These are phyloP conservation scores for Sebastes taczanowskii DNA, from an alignment of 2,797 vertebrate species.

Conservation along the genomic window DNA sequence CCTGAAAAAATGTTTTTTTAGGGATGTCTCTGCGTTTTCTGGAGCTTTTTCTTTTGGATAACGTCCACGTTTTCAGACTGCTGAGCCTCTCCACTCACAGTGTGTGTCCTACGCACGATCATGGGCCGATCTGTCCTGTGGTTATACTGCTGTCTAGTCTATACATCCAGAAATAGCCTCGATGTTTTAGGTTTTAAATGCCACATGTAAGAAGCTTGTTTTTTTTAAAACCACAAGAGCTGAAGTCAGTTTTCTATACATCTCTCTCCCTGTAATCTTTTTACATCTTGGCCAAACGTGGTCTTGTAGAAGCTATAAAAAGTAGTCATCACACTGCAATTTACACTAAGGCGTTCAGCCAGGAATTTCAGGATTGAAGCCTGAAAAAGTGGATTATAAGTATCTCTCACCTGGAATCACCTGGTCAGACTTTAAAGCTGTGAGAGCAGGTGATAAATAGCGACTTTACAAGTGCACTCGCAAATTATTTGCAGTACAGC, in stretches of 20 bases:
- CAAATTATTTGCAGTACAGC: background rate
- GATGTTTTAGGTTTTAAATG: conserved; percentile 5
- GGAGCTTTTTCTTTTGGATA: conserved; percentile 39
- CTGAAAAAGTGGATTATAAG: background rate
- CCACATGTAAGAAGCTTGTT: conserved; percentile 26
- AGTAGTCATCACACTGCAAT: background rate
- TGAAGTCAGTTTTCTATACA: conserved; percentile 17
- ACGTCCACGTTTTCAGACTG: conserved; percentile 40
- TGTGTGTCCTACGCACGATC: background rate
- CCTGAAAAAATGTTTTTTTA: background rate
- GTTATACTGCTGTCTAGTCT: conserved; percentile 36
- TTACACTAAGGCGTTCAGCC: background rate
- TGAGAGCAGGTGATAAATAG: background rate
- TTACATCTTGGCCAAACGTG: background rate
- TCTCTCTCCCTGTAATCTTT: conserved; percentile 51
- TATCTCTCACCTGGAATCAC: background rate
- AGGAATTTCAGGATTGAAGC: background rate
- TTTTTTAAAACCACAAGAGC: background rate
- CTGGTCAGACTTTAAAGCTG: background rate
- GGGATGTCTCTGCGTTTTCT: conserved; percentile 2
- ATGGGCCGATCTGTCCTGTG: conserved; percentile 37
- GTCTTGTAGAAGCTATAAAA: background rate
- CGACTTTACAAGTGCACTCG: background rate
- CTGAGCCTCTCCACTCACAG: background rate
- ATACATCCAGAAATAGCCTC: conserved; percentile 52